Conservation (phyloP, 2,113 vertebrate species). For the Rhabdomys dilectus region DNA sequence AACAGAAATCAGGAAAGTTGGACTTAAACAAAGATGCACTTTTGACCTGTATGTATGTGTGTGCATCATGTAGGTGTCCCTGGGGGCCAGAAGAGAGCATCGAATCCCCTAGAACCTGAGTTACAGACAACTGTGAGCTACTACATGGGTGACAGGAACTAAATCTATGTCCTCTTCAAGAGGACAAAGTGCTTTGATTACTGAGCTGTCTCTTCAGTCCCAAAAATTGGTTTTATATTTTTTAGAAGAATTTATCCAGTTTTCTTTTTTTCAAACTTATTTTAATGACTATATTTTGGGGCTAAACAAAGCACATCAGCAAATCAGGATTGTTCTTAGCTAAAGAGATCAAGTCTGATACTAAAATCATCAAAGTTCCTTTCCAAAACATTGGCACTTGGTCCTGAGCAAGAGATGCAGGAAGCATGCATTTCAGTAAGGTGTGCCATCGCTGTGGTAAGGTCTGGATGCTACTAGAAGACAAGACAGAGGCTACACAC, state of each 20-base stretch:
- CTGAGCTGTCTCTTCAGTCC: neutral
- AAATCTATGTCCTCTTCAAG: neutral
- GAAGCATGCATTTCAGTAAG: neutral
- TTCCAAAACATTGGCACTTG: neutral
- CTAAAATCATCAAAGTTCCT: neutral
- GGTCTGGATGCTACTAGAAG: neutral
- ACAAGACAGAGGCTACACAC: neutral
- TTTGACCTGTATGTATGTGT: neutral
- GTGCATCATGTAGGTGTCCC: neutral
- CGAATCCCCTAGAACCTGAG: neutral
- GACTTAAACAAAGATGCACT: neutral
- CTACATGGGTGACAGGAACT: neutral
- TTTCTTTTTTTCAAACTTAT: neutral
- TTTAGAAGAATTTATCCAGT: neutral
- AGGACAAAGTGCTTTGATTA: neutral
- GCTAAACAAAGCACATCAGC: neutral
- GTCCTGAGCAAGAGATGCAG: neutral
- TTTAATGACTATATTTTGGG: neutral
- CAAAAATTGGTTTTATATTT: neutral
- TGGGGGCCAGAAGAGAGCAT: neutral
- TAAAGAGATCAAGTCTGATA: neutral
- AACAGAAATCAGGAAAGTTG: neutral
- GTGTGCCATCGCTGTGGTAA: neutral
- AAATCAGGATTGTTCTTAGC: neutral
- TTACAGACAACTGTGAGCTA: neutral